Conservation (phyloP, 2,888 invertebrate genomes). For the Melinaea marsaeus region DNA sequence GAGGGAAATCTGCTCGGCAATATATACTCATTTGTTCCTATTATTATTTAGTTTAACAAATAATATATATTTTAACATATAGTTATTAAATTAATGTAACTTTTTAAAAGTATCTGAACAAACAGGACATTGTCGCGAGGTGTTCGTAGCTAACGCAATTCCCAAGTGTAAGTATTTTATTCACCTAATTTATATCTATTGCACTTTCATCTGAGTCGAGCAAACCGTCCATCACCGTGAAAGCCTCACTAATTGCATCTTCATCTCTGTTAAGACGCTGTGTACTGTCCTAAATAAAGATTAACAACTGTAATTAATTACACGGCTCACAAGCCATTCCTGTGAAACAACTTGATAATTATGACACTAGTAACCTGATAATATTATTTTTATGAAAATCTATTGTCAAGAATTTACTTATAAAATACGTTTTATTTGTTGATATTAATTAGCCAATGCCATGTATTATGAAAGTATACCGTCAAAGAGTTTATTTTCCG, state of each 20-base stretch:
- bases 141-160: neutral
- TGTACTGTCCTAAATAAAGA: slow-evolving; percentile 17
- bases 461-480: too few relatives aligned
- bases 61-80: too few relatives aligned
- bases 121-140: neutral
- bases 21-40: too few relatives aligned
- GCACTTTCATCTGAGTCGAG: neutral
- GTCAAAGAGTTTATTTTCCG: too few relatives aligned
- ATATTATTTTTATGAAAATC: too few relatives aligned
- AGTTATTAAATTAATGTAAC: too few relatives aligned
- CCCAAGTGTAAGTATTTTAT: neutral
- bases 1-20: too few relatives aligned
- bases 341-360: neutral
- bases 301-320: slow-evolving; percentile 6
- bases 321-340: neutral
- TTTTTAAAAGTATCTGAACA: too few relatives aligned
- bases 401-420: too few relatives aligned
- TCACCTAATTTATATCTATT: slow-evolving; percentile 6
- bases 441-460: too few relatives aligned
- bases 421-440: too few relatives aligned
- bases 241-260: slow-evolving; percentile 20
- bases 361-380: neutral
- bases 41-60: too few relatives aligned
- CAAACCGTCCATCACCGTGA: slow-evolving; percentile 3
- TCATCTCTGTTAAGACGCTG: slow-evolving; percentile 15